Evolutionary conservation across 37 sponge, comb jelly and placozoan species (phyloP), one percentile per base, ranked within the genome.

Genomic region (Axinella damicornis): DNA sequence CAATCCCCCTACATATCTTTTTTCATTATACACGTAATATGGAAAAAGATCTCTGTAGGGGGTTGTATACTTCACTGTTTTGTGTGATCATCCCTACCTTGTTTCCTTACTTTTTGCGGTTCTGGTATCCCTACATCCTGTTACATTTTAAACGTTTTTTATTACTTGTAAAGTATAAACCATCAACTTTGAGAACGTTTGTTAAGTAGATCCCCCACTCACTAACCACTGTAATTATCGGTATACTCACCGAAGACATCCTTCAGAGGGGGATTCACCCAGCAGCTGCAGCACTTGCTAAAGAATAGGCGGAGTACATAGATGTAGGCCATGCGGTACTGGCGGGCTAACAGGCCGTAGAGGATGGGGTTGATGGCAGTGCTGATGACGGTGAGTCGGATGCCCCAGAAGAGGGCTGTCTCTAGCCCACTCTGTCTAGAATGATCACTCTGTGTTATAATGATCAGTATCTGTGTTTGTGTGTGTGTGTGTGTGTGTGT

Each of bases 301-400:
- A 86, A 53, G 21, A 53, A 53, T 9, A 53, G 56, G 15, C 83
- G 38, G 4, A 91, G 34, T 9, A 86, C 53, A 53, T 91, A 91
- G n/a, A 71, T 15, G 65, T 89, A 93, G 24, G 85, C 85, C 52
- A 80, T 32, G 5, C 94, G 57, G 73, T 93, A 93, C 94, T 93
- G 94, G 21, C 87, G 55, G 31, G 89, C 91, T n/a, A 89, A 73
- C 27, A 93, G 14, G 21, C 90, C 94, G 54, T 93, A 93, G 55
- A 93, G 65, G 34, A 93, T 5, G 38, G 94, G 94, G 73, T 93
- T 93, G 35, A 93, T 53, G 38, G 79, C 87, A 18, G 77, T 83
- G 37, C 83, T 82, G 38, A 93, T 80, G 32, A 89, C 86, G 5
- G 94, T 69, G 53, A 89, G 58, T 13, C 94, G 74, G 63, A 93